A percentile compares a stretch with the other conserved stretches of the same genome.
Evolutionary conservation across 2,797 vertebrate genomes (phyloP).

Genomic region (Dendrocincla fuliginosa): DNA sequence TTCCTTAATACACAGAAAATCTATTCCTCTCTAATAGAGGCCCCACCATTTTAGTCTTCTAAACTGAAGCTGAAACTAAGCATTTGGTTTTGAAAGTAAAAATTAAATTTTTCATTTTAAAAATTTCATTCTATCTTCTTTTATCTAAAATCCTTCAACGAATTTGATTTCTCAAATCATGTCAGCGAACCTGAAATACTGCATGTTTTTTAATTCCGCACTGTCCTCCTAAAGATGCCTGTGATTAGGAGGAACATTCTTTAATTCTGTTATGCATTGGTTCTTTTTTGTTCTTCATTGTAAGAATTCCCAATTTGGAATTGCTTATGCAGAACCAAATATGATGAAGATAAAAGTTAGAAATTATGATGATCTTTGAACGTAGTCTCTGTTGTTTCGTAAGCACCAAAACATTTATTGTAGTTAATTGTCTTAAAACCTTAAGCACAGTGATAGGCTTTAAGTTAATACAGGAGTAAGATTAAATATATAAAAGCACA

Average conservation of each 20-base stretch:
- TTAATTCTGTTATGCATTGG: neutral
- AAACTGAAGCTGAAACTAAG: neutral
- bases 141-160: neutral
- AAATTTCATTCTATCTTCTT: neutral
- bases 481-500: neutral
- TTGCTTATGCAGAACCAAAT: neutral
- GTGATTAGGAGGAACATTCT: neutral
- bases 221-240: neutral
- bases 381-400: neutral
- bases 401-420: neutral
- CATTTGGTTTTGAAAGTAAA: neutral
- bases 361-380: neutral
- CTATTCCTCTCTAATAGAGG: neutral
- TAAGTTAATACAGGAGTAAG: neutral
- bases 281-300: neutral
- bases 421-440: neutral
- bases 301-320: neutral
- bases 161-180: neutral
- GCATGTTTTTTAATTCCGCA: neutral
- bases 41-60: neutral
- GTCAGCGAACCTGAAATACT: neutral
- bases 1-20: neutral
- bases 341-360: neutral
- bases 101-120: neutral
- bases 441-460: neutral